These are phyloP conservation scores for Myiopsitta monachus DNA, from an alignment of 2,113 vertebrate species.

Conservation along the genomic window DNA sequence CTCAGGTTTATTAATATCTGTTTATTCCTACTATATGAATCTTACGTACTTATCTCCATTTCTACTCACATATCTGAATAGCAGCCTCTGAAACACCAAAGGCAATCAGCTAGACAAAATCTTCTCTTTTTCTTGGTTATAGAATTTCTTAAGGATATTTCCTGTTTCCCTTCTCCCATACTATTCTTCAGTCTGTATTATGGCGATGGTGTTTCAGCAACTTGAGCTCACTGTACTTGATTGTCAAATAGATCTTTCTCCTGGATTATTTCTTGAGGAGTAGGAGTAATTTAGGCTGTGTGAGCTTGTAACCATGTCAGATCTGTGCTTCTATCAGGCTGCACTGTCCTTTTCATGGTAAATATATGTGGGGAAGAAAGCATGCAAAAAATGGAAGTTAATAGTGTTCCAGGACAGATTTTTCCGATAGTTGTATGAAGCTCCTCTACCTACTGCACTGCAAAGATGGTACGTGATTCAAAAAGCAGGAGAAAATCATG, in stretches of 20 bases:
- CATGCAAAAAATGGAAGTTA: not conserved
- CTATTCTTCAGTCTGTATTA: not conserved
- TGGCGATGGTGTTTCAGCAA: not conserved
- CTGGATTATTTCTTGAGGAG: not conserved
- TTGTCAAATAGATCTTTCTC: not conserved
- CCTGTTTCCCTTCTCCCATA: not conserved
- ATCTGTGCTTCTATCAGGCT: not conserved
- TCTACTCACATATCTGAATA: not conserved
- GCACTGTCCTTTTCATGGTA: not conserved
- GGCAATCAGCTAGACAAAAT: not conserved
- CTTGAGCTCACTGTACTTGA: not conserved
- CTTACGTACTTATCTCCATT: not conserved
- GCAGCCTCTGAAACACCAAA: not conserved
- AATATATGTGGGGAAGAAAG: not conserved
- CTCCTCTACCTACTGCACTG: not conserved
- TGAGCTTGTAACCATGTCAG: not conserved
- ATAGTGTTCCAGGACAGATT: not conserved
- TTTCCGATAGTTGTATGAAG: not conserved
- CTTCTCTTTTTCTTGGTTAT: not conserved
- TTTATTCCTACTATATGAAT: not conserved
- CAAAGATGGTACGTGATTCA: not conserved
- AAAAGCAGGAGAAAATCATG: not conserved
- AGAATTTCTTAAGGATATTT: not conserved
- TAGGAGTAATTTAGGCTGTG: not conserved
- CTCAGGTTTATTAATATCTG: not conserved